Evolutionary conservation across 37 sponge, comb jelly and placozoan genomes (phyloP).

Genomic region (Beroe forskalii): DNA sequence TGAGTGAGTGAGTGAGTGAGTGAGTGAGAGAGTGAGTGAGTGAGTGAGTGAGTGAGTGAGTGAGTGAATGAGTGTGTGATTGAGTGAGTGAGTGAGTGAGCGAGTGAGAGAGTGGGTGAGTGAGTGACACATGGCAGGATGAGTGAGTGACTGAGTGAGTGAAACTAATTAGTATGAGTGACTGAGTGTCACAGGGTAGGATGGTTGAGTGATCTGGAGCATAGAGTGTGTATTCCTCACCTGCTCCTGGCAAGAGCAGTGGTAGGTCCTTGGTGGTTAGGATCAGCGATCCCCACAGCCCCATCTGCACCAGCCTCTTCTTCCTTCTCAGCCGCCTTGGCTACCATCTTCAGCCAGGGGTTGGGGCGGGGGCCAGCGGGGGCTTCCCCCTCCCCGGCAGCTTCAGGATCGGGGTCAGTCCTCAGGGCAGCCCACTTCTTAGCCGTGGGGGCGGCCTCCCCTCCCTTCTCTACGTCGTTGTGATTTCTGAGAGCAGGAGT

Average conservation of each 20-base stretch:
- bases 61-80: no score
- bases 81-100: no score
- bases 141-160: no score
- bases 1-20: no score
- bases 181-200: no score
- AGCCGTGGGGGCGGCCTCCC: slow-evolving; percentile 6
- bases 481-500: slow-evolving; percentile 13
- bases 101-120: no score
- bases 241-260: slow-evolving; percentile 62
- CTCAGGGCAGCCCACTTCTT: slow-evolving; percentile 57
- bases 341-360: slow-evolving; percentile 57
- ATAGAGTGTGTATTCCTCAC: no score
- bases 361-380: slow-evolving; percentile 26
- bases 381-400: not conserved
- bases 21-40: no score
- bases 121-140: no score
- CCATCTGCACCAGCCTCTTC: not conserved
- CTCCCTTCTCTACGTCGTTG: slow-evolving; percentile 37
- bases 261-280: slow-evolving; percentile 21
- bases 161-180: no score
- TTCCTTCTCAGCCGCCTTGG: not conserved
- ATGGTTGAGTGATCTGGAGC: no score
- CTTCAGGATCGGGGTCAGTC: not conserved
- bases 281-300: not conserved
- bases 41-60: no score